A percentile compares a stretch with the other conserved stretches of the same genome.
Conservation (phyloP, 1,140 invertebrate species). For the Papilio polytes region DNA sequence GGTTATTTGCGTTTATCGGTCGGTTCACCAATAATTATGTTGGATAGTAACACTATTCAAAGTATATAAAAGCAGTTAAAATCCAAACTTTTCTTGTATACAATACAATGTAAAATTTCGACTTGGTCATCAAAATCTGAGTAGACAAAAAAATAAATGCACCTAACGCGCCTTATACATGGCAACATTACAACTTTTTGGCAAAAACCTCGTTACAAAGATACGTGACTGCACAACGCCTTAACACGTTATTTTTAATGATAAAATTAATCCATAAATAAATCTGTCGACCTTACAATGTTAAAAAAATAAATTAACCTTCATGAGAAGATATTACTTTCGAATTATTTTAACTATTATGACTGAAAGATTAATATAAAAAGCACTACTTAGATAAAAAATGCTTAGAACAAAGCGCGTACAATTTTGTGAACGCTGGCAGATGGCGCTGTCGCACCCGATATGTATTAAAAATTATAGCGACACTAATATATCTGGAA, state of each 20-base stretch:
- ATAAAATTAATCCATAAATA: constrained; percentile 47
- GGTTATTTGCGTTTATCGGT: constrained; percentile 73
- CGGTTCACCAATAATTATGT: constrained; percentile 67
- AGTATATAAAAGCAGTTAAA: constrained; percentile 75
- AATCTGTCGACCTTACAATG: constrained; percentile 48
- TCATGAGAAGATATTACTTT: constrained; percentile 46
- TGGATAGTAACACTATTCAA: constrained; percentile 69
- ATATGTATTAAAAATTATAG: constrained; percentile 36
- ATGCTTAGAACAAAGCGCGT: constrained; percentile 15
- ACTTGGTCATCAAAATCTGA: constrained; percentile 60
- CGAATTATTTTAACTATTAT: constrained; percentile 32
- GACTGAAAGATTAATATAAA: constrained; percentile 36
- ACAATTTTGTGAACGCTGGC: constrained; percentile 27
- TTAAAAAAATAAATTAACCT: constrained; percentile 63
- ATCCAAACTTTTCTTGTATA: constrained; percentile 66
- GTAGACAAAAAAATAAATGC: constrained; percentile 77
- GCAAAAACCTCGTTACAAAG: constrained; percentile 58
- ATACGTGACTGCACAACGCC: constrained; percentile 57
- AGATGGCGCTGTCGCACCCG: constrained; percentile 14
- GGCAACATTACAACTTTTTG: constrained; percentile 71
- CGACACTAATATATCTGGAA: constrained; percentile 2
- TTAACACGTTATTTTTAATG: constrained; percentile 46
- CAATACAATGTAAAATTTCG: constrained; percentile 64
- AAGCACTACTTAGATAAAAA: constrained; percentile 38
- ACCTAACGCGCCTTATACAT: constrained; percentile 70